phyloP scores from a whole-genome alignment of 2,888 invertebrate species.

The Thecophora atra region DNA sequence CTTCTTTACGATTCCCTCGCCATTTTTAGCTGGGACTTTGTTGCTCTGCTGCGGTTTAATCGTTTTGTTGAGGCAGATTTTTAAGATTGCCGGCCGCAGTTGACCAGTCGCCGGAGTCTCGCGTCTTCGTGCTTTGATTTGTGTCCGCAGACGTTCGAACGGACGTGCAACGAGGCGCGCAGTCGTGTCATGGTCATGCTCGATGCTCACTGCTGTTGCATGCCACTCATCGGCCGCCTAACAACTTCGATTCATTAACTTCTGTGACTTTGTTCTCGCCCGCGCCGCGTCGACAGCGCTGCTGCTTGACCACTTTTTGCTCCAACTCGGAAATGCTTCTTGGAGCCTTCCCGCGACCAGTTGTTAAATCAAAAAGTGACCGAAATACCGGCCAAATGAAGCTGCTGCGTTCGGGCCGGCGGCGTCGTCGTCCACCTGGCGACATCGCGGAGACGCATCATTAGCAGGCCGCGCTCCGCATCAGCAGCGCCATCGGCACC shows the following conservation, averaged over 20 bases:
- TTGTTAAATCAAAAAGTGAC: conserved; percentile 49
- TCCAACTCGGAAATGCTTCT: neutral
- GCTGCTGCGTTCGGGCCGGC: conserved; percentile 10
- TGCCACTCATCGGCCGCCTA: conserved; percentile 25
- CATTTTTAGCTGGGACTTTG: neutral
- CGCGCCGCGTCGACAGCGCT: neutral
- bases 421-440: conserved; percentile 15
- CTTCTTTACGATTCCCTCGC: conserved; percentile 13
- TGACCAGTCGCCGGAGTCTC: neutral
- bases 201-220: conserved; percentile 11
- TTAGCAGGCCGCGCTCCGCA: neutral
- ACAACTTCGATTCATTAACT: conserved; percentile 26
- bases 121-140: conserved; percentile 16
- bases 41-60: neutral
- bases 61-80: neutral
- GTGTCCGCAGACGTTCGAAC: neutral
- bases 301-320: neutral
- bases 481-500: neutral
- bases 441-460: conserved; percentile 24
- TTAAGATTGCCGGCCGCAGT: conserved; percentile 1
- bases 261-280: conserved; percentile 27
- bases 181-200: conserved; percentile 18
- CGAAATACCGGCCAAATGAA: conserved; percentile 42
- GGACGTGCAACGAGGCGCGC: neutral
- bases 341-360: conserved; percentile 26